A percentile compares a stretch with the other conserved stretches of the same genome.
phyloP scores from a whole-genome alignment of 1,140 invertebrate genomes.

The Grapholita molesta region DNA sequence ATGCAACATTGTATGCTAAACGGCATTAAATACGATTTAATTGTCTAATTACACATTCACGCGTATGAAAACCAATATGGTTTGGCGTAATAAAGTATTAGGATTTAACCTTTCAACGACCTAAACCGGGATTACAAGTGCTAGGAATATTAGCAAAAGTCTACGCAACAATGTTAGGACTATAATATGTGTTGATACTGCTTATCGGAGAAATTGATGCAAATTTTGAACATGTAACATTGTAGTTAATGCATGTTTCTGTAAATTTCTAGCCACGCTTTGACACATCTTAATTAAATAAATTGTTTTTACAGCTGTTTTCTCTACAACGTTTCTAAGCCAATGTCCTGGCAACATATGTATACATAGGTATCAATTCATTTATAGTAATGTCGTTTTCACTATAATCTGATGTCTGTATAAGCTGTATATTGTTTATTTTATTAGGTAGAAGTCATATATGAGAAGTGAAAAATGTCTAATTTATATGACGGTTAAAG shows the following conservation, averaged over 20 bases:
- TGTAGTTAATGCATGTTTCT: background rate
- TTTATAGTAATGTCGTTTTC: background rate
- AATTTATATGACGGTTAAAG: too few relatives aligned
- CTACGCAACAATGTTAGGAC: background rate
- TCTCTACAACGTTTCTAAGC: background rate
- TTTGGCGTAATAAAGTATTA: slow-evolving; percentile 5
- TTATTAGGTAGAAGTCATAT: too few relatives aligned
- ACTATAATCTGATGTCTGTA: background rate
- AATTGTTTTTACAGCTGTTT: background rate
- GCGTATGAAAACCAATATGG: slow-evolving; percentile 6
- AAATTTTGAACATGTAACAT: background rate
- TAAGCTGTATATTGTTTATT: background rate
- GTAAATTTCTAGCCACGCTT: background rate
- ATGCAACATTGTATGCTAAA: slow-evolving; percentile 27
- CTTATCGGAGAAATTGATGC: background rate
- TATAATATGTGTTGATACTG: background rate
- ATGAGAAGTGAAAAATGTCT: too few relatives aligned
- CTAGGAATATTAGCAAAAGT: background rate
- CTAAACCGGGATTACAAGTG: background rate
- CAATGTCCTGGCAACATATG: too few relatives aligned
- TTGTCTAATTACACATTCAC: slow-evolving; percentile 28
- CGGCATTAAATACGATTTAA: slow-evolving; percentile 25
- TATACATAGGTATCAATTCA: background rate
- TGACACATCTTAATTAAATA: background rate
- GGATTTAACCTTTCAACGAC: background rate